Conservation (phyloP, 1,140 invertebrate genomes). For the Aphelenchoides fujianensis region DNA sequence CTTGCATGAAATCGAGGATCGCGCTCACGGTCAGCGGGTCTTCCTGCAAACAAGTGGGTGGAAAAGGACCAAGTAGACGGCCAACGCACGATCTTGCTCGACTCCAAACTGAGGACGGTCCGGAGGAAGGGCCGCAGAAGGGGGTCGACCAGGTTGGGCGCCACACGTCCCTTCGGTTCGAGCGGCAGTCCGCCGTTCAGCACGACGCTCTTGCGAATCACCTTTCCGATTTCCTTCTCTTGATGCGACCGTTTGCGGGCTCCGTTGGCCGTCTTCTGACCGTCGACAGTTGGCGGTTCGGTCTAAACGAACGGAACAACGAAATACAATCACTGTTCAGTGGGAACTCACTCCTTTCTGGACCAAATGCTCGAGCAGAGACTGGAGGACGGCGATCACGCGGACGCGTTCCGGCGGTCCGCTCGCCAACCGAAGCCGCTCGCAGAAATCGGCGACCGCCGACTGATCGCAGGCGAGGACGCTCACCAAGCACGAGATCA, state of each 20-base stretch:
- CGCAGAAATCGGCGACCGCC: neutral
- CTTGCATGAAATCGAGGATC: neutral
- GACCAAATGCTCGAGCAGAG: neutral
- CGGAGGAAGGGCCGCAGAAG: neutral
- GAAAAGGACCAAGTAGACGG: neutral
- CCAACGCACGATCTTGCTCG: neutral
- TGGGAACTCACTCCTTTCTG: neutral
- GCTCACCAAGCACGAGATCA: neutral
- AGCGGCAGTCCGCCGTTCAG: neutral
- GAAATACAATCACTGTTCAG: no score
- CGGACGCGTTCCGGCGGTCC: neutral
- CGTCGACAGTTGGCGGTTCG: no score
- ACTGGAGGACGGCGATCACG: neutral
- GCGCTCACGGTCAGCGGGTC: neutral
- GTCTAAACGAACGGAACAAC: no score
- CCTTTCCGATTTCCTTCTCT: conserved; percentile 8
- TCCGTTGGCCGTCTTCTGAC: no score
- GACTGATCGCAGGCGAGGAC: neutral
- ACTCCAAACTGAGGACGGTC: neutral
- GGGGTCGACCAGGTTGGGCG: neutral
- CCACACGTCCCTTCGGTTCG: no score
- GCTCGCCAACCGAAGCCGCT: neutral
- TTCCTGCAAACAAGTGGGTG: neutral
- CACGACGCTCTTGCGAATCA: conserved; percentile 1
- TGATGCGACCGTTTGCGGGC: neutral